Percentiles rank a stretch among this genome's conserved stretches.
Conservation (phyloP, 2,797 vertebrate species). For the Ficedula albicollis region DNA sequence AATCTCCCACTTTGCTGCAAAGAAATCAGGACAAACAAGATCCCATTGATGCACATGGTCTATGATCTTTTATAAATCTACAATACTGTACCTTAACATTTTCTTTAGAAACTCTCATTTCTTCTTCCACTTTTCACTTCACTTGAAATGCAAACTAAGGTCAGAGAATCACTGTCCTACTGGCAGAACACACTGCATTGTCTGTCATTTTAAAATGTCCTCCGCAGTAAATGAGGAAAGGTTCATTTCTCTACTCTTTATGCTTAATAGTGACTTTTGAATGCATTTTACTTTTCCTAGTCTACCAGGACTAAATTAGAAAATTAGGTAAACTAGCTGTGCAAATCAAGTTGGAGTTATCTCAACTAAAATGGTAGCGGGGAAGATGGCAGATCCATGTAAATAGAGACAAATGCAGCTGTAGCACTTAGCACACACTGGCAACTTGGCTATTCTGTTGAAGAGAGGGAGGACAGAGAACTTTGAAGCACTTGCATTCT, state of each 20-base stretch:
- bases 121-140: slow-evolving; percentile 51
- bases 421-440: background rate
- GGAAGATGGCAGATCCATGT: slow-evolving; percentile 31
- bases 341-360: slow-evolving; percentile 18
- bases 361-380: slow-evolving; percentile 4
- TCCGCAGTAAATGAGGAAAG: slow-evolving; percentile 15
- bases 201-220: slow-evolving; percentile 48
- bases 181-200: slow-evolving; percentile 34
- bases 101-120: slow-evolving; percentile 60
- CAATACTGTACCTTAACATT: slow-evolving; percentile 44
- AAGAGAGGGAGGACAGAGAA: slow-evolving; percentile 37
- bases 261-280: background rate
- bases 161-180: slow-evolving; percentile 61
- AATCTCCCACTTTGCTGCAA: slow-evolving; percentile 12
- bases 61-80: slow-evolving; percentile 44
- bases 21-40: slow-evolving; percentile 22
- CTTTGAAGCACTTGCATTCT: slow-evolving; percentile 34
- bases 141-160: slow-evolving; percentile 69
- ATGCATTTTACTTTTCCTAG: slow-evolving; percentile 12
- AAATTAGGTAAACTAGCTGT: slow-evolving; percentile 50
- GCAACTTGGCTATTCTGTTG: slow-evolving; percentile 30
- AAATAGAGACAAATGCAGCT: slow-evolving; percentile 49
- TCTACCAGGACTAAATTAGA: slow-evolving; percentile 39
- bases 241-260: background rate
- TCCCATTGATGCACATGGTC: background rate